These are phyloP conservation scores for Drosophila nannoptera DNA, from an alignment of 1,140 invertebrate species.

Conservation along the genomic window DNA sequence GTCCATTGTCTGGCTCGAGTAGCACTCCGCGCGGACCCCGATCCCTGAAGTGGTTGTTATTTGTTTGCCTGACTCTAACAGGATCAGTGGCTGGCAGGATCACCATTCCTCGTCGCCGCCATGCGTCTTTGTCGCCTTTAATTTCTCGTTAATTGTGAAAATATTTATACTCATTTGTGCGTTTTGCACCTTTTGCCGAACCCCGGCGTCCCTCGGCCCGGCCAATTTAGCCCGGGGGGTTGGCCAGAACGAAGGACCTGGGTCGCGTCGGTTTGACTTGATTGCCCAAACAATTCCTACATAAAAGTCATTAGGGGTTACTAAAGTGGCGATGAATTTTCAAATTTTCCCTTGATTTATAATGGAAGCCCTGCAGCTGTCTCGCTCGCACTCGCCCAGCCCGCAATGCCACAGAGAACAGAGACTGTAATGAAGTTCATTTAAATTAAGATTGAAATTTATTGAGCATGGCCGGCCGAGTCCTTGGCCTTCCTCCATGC, in stretches of 20 bases:
- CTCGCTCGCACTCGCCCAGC: conserved; percentile 18
- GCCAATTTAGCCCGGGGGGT: conserved; percentile 66
- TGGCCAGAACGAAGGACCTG: conserved; percentile 18
- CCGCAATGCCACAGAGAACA: not conserved
- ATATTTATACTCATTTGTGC: conserved; percentile 78
- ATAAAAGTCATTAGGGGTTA: conserved; percentile 77
- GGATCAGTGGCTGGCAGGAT: conserved; percentile 46
- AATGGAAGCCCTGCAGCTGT: conserved; percentile 40
- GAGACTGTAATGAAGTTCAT: conserved; percentile 64
- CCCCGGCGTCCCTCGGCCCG: conserved; percentile 30
- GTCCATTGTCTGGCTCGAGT: conserved; percentile 67
- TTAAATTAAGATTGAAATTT: conserved; percentile 77
- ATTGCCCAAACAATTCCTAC: conserved; percentile 74
- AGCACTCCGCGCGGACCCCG: conserved; percentile 42
- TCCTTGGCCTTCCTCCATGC: conserved; percentile 50
- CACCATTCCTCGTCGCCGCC: conserved; percentile 41
- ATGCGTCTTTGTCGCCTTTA: conserved; percentile 75
- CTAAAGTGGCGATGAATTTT: conserved; percentile 78
- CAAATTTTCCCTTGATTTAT: conserved; percentile 75
- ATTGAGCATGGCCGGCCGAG: conserved; percentile 54
- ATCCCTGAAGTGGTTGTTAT: conserved; percentile 64
- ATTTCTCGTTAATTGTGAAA: conserved; percentile 77
- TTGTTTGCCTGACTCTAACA: conserved; percentile 61
- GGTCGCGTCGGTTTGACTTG: conserved; percentile 53
- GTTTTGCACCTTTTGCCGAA: conserved; percentile 73